Evolutionary conservation across 1,140 invertebrate species (phyloP), one percentile per base, ranked within the genome.

Genomic region (Zaprionus tsacasi): DNA sequence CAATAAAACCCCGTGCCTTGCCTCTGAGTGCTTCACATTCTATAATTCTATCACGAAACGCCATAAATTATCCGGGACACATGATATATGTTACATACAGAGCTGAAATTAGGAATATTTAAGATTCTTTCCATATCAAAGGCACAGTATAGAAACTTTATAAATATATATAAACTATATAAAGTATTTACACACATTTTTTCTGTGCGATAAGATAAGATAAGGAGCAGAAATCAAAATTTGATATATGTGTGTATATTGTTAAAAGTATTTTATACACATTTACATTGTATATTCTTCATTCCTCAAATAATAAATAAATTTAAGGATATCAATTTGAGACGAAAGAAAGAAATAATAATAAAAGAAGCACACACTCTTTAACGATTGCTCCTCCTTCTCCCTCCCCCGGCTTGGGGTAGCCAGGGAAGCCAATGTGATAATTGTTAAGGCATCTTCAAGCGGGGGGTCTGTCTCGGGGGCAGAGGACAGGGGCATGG

Each of bases 381-480:
- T 45, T 15, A 45, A 45, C n/a, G 40, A 8, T 8, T 6, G 40
- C 13, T 17, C 40, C 21, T 21, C 21, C 21, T 21, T 2, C 2
- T 21, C 1, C 21, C 21, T 21, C 1, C 21, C 3, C 27, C 27
- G 8, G 40, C 40, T 17, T 30, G 27, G 27, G 27, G 1, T 21
- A 21, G 4, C 45, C 17, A 13, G 35, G 17, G 33, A 78, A 70
- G 63, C 58, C 73, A 78, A 81, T 78, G 70, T 68, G 82, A 86
- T 82, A 82, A 87, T 79, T 86, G 75, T 85, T 81, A 40, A 70
- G 79, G 75, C 66, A 56, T 61, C 63, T 56, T 70, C 30, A 40
- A 36, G 64, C 25, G 17, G 70, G 17, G 70, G 52, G 45, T 76
- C 50, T 56, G 30, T 48, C 8, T 63, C 17, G 27, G 6, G 50